These are phyloP conservation scores for Microplitis mediator DNA, from an alignment of 1,140 invertebrate genomes.

Conservation along the genomic window DNA sequence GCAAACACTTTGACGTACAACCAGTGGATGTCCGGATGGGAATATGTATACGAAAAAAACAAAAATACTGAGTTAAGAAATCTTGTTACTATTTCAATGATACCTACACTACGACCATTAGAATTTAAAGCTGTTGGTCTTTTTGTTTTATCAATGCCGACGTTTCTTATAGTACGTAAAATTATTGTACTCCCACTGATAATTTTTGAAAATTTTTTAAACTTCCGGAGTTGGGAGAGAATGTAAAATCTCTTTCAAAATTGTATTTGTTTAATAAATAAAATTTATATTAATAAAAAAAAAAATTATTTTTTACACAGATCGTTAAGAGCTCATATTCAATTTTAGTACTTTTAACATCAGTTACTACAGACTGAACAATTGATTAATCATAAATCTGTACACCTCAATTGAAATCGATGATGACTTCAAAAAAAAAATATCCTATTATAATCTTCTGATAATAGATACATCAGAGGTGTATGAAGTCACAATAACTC, in stretches of 20 bases:
- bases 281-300: too few relatives aligned
- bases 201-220: too few relatives aligned
- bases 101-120: slow-evolving; percentile 22
- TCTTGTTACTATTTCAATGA: slow-evolving; percentile 21
- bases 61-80: not conserved
- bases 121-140: slow-evolving; percentile 26
- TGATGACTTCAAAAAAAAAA: too few relatives aligned
- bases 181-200: too few relatives aligned
- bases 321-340: slow-evolving; percentile 27
- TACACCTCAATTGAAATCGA: too few relatives aligned
- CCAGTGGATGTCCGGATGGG: slow-evolving; percentile 33
- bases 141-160: slow-evolving; percentile 30
- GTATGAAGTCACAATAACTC: too few relatives aligned
- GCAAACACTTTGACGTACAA: slow-evolving; percentile 1
- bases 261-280: slow-evolving; percentile 5
- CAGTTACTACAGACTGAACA: slow-evolving; percentile 6
- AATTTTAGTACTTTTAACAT: slow-evolving; percentile 29
- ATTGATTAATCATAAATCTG: too few relatives aligned
- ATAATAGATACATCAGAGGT: too few relatives aligned
- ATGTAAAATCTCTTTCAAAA: too few relatives aligned
- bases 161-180: slow-evolving; percentile 17
- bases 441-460: too few relatives aligned
- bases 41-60: slow-evolving; percentile 11
- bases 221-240: too few relatives aligned
- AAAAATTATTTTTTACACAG: not conserved